Evolutionary conservation across 2,797 vertebrate genomes (phyloP).

Genomic region (Lagothrix lagotricha): DNA sequence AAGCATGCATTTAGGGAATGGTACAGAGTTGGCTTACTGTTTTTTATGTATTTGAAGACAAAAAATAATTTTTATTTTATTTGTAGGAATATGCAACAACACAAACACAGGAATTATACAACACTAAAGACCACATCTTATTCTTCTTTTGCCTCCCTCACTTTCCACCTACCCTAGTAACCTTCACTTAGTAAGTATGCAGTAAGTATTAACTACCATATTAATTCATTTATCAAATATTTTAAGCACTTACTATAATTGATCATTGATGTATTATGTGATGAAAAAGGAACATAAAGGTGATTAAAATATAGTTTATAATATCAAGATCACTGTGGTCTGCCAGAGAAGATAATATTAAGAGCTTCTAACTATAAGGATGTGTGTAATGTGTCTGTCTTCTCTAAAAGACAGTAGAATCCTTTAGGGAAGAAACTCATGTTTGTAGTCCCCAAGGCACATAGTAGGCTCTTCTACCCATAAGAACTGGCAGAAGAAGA

Average conservation of each 20-base stretch:
- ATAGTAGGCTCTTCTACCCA: background rate
- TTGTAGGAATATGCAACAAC: background rate
- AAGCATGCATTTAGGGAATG: background rate
- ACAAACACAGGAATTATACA: background rate
- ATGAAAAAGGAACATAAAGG: conserved; percentile 5
- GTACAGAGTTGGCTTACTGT: background rate
- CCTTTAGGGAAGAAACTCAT: background rate
- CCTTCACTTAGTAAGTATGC: background rate
- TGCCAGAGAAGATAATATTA: background rate
- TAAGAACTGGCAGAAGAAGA: background rate
- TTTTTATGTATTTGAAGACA: background rate
- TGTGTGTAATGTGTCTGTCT: background rate
- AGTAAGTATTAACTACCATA: background rate
- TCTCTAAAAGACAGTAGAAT: background rate
- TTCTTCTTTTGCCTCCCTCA: background rate
- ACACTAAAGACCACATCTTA: background rate
- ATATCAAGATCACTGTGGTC: background rate
- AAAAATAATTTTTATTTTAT: background rate
- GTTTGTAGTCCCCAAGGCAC: background rate
- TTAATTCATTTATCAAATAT: background rate
- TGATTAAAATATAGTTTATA: conserved; percentile 62
- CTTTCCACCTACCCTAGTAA: background rate
- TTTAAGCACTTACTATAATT: background rate
- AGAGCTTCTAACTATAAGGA: background rate
- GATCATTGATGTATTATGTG: conserved; percentile 20